A percentile compares a stretch with the other conserved stretches of the same genome.
phyloP scores from a whole-genome alignment of 2,888 invertebrate genomes.

The Chymomyza amoena region DNA sequence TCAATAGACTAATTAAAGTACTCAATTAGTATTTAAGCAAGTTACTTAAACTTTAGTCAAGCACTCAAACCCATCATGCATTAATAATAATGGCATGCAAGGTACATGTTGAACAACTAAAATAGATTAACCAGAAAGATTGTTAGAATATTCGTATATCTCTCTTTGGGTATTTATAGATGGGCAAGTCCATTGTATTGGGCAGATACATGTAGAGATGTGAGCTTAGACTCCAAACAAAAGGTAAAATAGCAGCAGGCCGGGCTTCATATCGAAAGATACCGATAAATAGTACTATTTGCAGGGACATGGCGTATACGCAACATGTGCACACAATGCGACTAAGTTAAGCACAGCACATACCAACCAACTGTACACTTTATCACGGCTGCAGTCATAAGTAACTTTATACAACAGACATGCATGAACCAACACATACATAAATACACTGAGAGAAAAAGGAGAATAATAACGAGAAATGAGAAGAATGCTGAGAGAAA shows the following conservation, averaged over 20 bases:
- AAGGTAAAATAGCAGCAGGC: not conserved
- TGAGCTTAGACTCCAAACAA: not conserved
- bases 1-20: not conserved
- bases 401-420: no score
- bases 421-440: no score
- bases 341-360: not conserved
- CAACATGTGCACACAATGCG: conserved; percentile 6
- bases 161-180: not conserved
- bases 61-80: not conserved
- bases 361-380: not conserved
- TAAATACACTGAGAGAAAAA: no score
- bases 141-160: not conserved
- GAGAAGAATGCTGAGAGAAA: no score
- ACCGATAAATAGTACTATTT: not conserved
- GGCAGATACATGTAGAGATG: not conserved
- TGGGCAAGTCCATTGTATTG: not conserved
- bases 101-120: not conserved
- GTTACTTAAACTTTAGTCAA: not conserved
- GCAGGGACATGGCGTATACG: conserved; percentile 38
- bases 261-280: not conserved
- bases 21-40: not conserved
- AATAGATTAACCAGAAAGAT: not conserved
- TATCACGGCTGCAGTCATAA: no score
- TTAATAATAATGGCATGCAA: not conserved
- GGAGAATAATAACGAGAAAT: no score